These are phyloP conservation scores for Sebastes iracundus DNA, from an alignment of 2,797 vertebrate species.

Conservation along the genomic window DNA sequence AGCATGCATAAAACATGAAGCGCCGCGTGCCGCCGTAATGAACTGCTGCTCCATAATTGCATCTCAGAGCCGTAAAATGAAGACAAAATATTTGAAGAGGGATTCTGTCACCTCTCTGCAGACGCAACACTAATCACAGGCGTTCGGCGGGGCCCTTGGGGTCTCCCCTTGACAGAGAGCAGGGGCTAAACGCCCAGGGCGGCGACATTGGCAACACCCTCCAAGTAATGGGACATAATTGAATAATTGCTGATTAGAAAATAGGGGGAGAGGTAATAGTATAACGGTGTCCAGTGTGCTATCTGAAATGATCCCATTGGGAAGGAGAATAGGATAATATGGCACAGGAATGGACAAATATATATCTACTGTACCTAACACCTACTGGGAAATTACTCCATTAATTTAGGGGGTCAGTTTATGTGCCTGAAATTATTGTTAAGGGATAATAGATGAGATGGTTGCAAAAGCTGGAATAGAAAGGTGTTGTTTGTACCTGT, in stretches of 20 bases:
- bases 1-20: conserved; percentile 89
- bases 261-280: conserved; percentile 58
- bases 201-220: conserved; percentile 78
- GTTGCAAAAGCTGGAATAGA: conserved; percentile 11
- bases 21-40: conserved; percentile 77
- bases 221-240: conserved; percentile 85
- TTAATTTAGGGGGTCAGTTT: conserved; percentile 15
- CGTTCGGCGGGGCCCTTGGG: conserved; percentile 71
- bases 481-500: conserved; percentile 6
- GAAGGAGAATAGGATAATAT: conserved; percentile 54
- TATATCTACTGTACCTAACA: background rate
- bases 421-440: conserved; percentile 18
- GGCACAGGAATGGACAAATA: conserved; percentile 4
- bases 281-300: conserved; percentile 67
- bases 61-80: conserved; percentile 85
- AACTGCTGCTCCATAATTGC: conserved; percentile 87
- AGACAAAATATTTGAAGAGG: conserved; percentile 90
- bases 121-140: conserved; percentile 86
- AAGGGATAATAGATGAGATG: conserved; percentile 26
- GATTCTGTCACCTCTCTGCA: conserved; percentile 87
- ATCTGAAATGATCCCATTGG: conserved; percentile 70
- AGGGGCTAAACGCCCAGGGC: conserved; percentile 79
- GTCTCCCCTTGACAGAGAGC: conserved; percentile 74
- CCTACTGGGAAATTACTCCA: conserved; percentile 24
- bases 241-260: conserved; percentile 86